Evolutionary conservation across 2,888 invertebrate species (phyloP).

Genomic region (Diloba caeruleocephala): DNA sequence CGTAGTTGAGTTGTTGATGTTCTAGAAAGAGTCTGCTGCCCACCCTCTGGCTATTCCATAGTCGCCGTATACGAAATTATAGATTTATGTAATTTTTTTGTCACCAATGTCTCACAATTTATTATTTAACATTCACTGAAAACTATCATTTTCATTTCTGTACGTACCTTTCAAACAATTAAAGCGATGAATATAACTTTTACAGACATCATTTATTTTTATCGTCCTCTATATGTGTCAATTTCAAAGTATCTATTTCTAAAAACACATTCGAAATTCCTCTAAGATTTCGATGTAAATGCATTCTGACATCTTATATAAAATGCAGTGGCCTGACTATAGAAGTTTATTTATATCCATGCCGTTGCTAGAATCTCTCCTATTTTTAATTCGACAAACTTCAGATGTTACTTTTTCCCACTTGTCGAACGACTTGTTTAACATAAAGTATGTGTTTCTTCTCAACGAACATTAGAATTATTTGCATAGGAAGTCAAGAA

Average conservation of each 20-base stretch:
- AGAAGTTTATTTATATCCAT: slow-evolving; percentile 44
- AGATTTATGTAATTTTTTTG: too few species aligned
- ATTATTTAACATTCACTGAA: not conserved
- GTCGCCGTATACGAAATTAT: too few species aligned
- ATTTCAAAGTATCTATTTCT: slow-evolving; percentile 37
- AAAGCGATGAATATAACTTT: slow-evolving; percentile 15
- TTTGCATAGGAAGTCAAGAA: slow-evolving; percentile 78
- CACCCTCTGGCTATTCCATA: not conserved
- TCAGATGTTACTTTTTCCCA: slow-evolving; percentile 56
- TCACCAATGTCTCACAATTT: not conserved
- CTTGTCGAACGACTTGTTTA: slow-evolving; percentile 74
- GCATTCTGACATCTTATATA: slow-evolving; percentile 24
- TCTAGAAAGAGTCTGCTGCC: too few species aligned
- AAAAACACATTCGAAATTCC: not conserved
- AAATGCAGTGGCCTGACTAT: slow-evolving; percentile 29
- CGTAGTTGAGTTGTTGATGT: too few species aligned
- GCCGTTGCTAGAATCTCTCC: slow-evolving; percentile 32
- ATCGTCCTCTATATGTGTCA: slow-evolving; percentile 25
- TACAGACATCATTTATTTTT: slow-evolving; percentile 26
- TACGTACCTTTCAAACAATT: slow-evolving; percentile 4
- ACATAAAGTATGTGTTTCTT: slow-evolving; percentile 75
- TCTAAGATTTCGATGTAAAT: slow-evolving; percentile 24
- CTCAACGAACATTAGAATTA: slow-evolving; percentile 66
- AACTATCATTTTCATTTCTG: slow-evolving; percentile 7
- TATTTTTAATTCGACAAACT: slow-evolving; percentile 54